Base-by-base conservation (phyloP, 1,140 invertebrate genomes). In the Globodera ellingtonae region DNA sequence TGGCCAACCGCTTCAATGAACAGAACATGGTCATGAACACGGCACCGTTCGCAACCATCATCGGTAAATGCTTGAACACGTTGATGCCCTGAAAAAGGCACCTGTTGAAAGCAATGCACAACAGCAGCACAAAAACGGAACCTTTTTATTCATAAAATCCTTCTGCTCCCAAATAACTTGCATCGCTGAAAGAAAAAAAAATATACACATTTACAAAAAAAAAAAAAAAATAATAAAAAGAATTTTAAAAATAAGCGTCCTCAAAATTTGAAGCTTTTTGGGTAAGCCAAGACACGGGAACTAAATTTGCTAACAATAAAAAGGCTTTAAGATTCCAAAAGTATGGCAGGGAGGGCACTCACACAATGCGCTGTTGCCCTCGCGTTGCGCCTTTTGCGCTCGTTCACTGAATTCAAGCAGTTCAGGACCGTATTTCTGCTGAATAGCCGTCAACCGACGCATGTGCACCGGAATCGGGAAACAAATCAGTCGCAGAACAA, bases 1-100 rank as follows among this genome's bases (percentile, higher is more conserved):
- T 67, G 35, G 79, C 75, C 88, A 88, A 83, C 59, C 82, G 80
- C 48, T 79, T 83, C 47, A 88, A 81, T n/a, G 87, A 88, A 75
- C 89, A 89, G 79, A 88, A 88, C 66, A 89, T 84, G 8, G 88
- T 86, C 72, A 81, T 81, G 56, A 88, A 88, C 44, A 88, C 87
- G 15, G 56, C 82, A 46, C 84, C 85, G 24, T 89, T 88, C 3
- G 83, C 79, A 9, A 79, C 9, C 69, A 88, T 62, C 46, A 88
- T 70, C 24, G 87, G 13, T 35, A 88, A 79, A 70, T 88, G 85
- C 24, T 83, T 77, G 9, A 84, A 75, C 10, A 83, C 44, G 35
- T 78, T 79, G 15, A 88, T 87, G 35, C 83, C 87, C 74, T 89
- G 83, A 79, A 59, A 59, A 59, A 15, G 56, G 0, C n/a, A n/a